These are phyloP conservation scores for Daphoenositta chrysoptera DNA, from an alignment of 2,113 vertebrate species.

Conservation along the genomic window DNA sequence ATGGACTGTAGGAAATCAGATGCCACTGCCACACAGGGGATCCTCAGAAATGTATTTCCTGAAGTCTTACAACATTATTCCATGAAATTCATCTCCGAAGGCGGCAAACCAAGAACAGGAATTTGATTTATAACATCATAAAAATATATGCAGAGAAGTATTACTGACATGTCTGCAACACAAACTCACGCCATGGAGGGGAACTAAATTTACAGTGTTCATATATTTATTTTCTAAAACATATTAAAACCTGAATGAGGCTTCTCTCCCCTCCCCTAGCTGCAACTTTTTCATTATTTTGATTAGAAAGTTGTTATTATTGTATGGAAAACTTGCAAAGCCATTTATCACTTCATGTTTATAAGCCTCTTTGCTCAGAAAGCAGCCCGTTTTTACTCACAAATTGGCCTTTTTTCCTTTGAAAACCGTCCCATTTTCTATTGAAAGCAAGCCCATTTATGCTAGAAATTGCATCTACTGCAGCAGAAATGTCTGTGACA, in stretches of 20 bases:
- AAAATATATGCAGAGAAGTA: not conserved
- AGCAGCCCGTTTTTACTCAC: not conserved
- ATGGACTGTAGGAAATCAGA: not conserved
- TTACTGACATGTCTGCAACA: not conserved
- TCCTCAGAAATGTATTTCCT: not conserved
- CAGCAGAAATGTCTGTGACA: constrained; percentile 42
- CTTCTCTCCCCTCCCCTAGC: not conserved
- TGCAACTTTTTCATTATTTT: constrained; percentile 37
- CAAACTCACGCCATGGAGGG: not conserved
- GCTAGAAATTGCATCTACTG: constrained; percentile 2
- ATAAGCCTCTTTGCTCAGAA: not conserved
- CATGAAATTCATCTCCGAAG: not conserved
- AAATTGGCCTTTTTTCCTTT: constrained; percentile 33
- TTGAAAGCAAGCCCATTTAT: constrained; percentile 30
- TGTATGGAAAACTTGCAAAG: not conserved
- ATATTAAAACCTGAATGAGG: not conserved
- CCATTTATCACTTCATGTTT: constrained; percentile 18
- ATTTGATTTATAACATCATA: not conserved
- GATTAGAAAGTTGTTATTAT: constrained; percentile 2
- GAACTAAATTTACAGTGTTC: not conserved
- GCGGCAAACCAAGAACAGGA: not conserved
- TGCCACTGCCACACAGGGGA: not conserved
- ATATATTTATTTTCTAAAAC: not conserved
- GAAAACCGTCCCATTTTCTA: constrained; percentile 26
- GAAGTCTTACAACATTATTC: not conserved